Percentiles rank a stretch among this genome's conserved stretches.
Conservation (phyloP, 2,888 invertebrate genomes). For the Fissipunctia ypsillon region DNA sequence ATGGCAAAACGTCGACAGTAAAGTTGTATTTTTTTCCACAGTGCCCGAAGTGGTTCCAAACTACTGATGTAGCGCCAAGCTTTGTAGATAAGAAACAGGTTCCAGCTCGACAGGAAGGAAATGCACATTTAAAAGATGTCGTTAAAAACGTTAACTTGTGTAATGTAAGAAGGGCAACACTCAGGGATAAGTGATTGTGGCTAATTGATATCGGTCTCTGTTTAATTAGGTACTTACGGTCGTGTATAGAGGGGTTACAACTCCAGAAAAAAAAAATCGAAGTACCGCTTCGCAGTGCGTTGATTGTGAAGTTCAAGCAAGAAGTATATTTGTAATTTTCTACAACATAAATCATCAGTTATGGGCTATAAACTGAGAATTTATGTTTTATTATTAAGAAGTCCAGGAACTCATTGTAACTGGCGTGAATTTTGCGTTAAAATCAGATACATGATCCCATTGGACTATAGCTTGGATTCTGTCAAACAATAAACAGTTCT, state of each 20-base stretch:
- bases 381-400: constrained; percentile 42
- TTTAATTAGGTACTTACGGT: constrained; percentile 16
- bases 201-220: constrained; percentile 29
- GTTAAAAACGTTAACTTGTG: constrained; percentile 34
- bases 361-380: constrained; percentile 37
- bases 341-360: constrained; percentile 41
- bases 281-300: constrained; percentile 4
- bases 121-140: constrained; percentile 33
- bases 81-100: constrained; percentile 48
- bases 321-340: constrained; percentile 53
- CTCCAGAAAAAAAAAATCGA: background rate
- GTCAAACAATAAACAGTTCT: background rate
- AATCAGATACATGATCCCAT: constrained; percentile 15
- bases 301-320: constrained; percentile 30
- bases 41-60: background rate
- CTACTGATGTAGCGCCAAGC: constrained; percentile 22
- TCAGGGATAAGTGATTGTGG: constrained; percentile 14
- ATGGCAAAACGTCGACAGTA: background rate
- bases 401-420: constrained; percentile 28
- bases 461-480: constrained; percentile 1
- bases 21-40: background rate
- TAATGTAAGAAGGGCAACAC: constrained; percentile 13
- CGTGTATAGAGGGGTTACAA: background rate
- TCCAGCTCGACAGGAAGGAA: constrained; percentile 42
- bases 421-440: constrained; percentile 5